phyloP scores from a whole-genome alignment of 2,797 vertebrate genomes.

The Notoglanidium macrostoma region DNA sequence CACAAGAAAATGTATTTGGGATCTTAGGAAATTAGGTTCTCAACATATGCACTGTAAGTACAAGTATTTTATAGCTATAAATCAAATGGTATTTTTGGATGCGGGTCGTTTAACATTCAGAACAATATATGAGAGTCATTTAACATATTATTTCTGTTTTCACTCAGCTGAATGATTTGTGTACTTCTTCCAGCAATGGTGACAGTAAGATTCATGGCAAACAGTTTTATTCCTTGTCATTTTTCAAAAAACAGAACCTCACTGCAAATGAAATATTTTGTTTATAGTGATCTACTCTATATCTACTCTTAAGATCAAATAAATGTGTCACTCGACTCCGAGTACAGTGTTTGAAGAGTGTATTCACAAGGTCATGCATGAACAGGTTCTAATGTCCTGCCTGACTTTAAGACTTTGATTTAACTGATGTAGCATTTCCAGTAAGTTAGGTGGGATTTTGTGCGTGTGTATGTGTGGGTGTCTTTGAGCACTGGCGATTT shows the following conservation, averaged over 20 bases:
- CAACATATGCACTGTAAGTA: not conserved
- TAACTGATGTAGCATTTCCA: not conserved
- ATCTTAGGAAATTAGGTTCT: not conserved
- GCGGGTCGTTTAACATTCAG: not conserved
- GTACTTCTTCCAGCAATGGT: not conserved
- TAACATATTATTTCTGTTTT: not conserved
- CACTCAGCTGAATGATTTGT: not conserved
- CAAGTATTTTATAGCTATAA: not conserved
- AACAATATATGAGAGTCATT: not conserved
- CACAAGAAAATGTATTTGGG: not conserved
- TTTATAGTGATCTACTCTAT: not conserved
- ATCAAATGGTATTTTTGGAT: not conserved
- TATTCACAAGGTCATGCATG: not conserved
- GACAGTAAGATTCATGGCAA: not conserved
- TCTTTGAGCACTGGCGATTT: not conserved
- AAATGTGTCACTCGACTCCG: not conserved
- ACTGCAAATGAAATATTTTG: not conserved
- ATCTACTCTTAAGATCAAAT: not conserved
- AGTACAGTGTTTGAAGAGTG: not conserved
- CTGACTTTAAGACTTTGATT: conserved; percentile 1
- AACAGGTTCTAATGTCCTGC: not conserved
- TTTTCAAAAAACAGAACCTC: not conserved
- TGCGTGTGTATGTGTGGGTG: not conserved
- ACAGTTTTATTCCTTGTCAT: not conserved
- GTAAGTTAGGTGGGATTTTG: not conserved